These are phyloP conservation scores for Clarias platycephalus DNA, from an alignment of 2,797 vertebrate genomes.

Conservation along the genomic window DNA sequence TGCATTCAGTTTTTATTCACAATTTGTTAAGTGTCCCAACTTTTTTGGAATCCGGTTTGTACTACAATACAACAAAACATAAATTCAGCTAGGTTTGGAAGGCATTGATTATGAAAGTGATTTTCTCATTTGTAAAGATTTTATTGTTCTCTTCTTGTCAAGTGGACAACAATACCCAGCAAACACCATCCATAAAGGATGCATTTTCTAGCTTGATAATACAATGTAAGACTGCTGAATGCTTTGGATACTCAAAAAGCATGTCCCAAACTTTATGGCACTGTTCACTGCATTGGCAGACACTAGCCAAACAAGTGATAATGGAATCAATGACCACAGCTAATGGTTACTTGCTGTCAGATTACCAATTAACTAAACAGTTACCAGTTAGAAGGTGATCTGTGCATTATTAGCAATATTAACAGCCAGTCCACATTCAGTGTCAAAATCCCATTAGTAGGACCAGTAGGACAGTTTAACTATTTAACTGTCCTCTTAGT, in stretches of 20 bases:
- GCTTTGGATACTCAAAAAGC: conserved; percentile 42
- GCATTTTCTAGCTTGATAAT: conserved; percentile 59
- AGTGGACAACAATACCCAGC: neutral
- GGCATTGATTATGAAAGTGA: neutral
- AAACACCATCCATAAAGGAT: conserved; percentile 25
- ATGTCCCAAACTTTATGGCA: neutral
- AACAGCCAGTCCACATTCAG: conserved; percentile 47
- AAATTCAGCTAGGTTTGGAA: neutral
- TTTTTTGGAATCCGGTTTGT: too few species aligned
- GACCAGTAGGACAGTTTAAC: conserved; percentile 61
- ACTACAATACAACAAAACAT: neutral
- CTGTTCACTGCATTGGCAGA: conserved; percentile 12
- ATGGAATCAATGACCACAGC: conserved; percentile 24
- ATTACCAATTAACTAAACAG: neutral
- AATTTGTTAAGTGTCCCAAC: too few species aligned
- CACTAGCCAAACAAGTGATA: conserved; percentile 52
- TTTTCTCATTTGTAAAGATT: conserved; percentile 29
- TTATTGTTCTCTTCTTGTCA: neutral
- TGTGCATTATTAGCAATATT: conserved; percentile 52
- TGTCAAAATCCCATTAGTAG: neutral
- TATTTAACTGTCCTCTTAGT: neutral
- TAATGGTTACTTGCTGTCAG: conserved; percentile 46
- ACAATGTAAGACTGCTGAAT: conserved; percentile 54
- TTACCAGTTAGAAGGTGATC: conserved; percentile 36
- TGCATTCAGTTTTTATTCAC: too few species aligned